Conservation (phyloP, 2,888 invertebrate species). For the Campopleginae sp. region DNA sequence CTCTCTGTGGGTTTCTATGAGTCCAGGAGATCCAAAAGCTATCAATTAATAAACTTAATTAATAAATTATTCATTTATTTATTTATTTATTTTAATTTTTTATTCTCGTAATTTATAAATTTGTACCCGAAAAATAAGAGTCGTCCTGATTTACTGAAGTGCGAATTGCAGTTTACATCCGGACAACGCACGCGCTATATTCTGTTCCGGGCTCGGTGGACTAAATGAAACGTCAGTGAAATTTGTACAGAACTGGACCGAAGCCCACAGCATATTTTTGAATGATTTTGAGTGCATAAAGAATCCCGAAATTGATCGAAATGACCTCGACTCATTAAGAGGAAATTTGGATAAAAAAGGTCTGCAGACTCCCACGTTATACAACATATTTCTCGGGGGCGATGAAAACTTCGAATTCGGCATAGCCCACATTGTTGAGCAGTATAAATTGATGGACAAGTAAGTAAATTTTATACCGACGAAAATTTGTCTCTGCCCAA, state of each 20-base stretch:
- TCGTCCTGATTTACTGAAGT: neutral
- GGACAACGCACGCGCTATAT: slow-evolving; percentile 83
- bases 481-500: neutral
- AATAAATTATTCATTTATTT: too few relatives aligned
- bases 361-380: slow-evolving; percentile 15
- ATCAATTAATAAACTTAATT: too few relatives aligned
- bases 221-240: slow-evolving; percentile 48
- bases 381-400: slow-evolving; percentile 44
- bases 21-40: too few relatives aligned
- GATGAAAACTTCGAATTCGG: slow-evolving; percentile 67
- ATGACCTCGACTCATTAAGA: slow-evolving; percentile 13
- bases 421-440: slow-evolving; percentile 52
- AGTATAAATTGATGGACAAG: slow-evolving; percentile 37
- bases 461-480: slow-evolving; percentile 31
- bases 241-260: slow-evolving; percentile 16
- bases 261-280: neutral
- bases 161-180: slow-evolving; percentile 82
- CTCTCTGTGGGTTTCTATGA: too few relatives aligned
- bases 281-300: slow-evolving; percentile 83
- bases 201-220: slow-evolving; percentile 84
- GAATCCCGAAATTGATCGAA: slow-evolving; percentile 82
- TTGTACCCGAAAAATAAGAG: neutral
- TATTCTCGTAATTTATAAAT: too few relatives aligned
- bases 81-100: too few relatives aligned
- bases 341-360: neutral